Evolutionary conservation across 2,888 invertebrate species (phyloP).

Genomic region (Himalopsyche anomala): DNA sequence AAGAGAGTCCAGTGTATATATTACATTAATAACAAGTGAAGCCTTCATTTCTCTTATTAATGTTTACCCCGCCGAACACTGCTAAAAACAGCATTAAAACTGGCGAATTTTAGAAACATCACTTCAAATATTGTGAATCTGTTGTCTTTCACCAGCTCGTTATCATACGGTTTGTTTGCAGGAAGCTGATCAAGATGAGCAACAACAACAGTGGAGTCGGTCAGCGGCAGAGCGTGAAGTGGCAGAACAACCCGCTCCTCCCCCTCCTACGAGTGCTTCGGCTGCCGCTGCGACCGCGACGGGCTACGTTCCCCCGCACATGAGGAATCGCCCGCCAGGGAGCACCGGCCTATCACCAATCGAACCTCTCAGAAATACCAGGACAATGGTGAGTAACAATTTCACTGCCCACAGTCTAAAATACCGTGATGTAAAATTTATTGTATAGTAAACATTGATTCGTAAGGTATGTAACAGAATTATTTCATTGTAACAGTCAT

Average conservation of each 20-base stretch:
- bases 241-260: constrained; percentile 65
- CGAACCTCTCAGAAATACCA: constrained; percentile 23
- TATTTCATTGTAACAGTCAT: no score
- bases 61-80: no score
- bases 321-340: constrained; percentile 67
- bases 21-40: no score
- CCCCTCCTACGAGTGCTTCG: constrained; percentile 68
- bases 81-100: no score
- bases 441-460: no score
- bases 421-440: no score
- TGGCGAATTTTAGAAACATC: no score
- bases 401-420: not conserved
- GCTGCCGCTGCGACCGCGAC: constrained; percentile 52
- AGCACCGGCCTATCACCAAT: not conserved
- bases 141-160: no score
- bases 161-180: not conserved
- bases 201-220: not conserved
- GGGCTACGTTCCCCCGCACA: constrained; percentile 70
- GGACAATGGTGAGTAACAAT: not conserved
- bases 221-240: not conserved
- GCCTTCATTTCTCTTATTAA: no score
- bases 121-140: no score
- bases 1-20: no score
- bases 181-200: constrained; percentile 17
- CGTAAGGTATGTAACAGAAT: no score